phyloP scores from a whole-genome alignment of 2,888 invertebrate species.

The Pseudococcus jackbeardsleyi region DNA sequence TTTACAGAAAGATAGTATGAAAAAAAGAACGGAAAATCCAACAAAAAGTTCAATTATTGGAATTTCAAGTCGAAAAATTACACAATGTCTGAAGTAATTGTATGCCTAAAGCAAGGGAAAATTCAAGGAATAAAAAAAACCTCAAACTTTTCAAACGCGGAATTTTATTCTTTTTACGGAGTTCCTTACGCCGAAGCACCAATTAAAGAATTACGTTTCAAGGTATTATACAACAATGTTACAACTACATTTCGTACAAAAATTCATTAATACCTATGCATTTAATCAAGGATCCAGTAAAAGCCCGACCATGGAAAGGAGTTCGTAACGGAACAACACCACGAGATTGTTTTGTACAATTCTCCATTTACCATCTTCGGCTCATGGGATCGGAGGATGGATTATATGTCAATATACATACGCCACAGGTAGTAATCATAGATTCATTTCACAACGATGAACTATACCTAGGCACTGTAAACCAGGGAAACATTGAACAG shows the following conservation, averaged over 20 bases:
- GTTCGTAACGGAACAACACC: neutral
- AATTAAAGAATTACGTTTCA: conserved; percentile 3
- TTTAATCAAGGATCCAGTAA: neutral
- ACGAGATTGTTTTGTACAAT: neutral
- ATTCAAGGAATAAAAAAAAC: conserved; percentile 22
- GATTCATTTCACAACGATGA: too few species aligned
- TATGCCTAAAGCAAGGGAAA: neutral
- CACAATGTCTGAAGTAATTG: neutral
- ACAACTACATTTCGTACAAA: neutral
- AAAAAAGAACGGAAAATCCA: too few species aligned
- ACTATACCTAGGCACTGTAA: neutral
- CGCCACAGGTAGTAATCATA: conserved; percentile 74
- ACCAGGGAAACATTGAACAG: too few species aligned
- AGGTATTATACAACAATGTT: neutral
- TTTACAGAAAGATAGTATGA: too few species aligned
- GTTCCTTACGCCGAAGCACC: conserved; percentile 43
- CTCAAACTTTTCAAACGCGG: neutral
- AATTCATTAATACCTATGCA: too few species aligned
- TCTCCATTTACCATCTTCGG: neutral
- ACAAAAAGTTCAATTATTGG: too few species aligned
- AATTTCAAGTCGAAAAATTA: neutral
- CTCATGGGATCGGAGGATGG: conserved; percentile 84
- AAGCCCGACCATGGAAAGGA: neutral
- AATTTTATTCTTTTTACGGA: conserved; percentile 20
- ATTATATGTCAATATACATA: conserved; percentile 92